A percentile compares a stretch with the other conserved stretches of the same genome.
These are phyloP conservation scores for Andricus grossulariae DNA, from an alignment of 1,140 invertebrate species.

Conservation along the genomic window DNA sequence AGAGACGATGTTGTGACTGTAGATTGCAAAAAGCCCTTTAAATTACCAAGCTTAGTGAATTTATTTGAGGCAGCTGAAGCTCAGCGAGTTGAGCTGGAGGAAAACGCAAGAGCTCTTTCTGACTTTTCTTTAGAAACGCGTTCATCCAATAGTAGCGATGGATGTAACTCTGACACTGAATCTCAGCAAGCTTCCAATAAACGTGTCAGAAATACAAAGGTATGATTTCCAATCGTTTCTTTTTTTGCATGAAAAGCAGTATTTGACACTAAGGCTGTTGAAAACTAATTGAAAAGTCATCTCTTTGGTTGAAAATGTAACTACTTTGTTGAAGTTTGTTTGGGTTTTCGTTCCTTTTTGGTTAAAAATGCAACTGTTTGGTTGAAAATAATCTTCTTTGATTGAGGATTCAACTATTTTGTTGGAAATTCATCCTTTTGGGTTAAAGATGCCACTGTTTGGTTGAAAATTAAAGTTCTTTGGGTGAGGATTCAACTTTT, in stretches of 20 bases:
- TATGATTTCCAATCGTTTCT: conserved; percentile 39
- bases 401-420: no score
- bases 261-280: no score
- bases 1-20: conserved; percentile 27
- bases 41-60: conserved; percentile 68
- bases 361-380: no score
- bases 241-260: background rate
- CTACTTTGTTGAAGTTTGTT: no score
- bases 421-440: no score
- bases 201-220: conserved; percentile 60
- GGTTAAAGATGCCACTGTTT: no score
- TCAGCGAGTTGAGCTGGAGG: conserved; percentile 64
- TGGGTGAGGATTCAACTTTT: no score
- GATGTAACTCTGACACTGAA: conserved; percentile 72
- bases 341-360: no score
- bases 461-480: no score
- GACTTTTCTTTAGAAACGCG: conserved; percentile 59
- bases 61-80: conserved; percentile 62
- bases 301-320: no score
- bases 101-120: conserved; percentile 58
- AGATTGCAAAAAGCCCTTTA: conserved; percentile 59
- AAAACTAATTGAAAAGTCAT: no score
- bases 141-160: conserved; percentile 69
- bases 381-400: no score
- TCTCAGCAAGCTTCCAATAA: conserved; percentile 60